Evolutionary conservation across 2,888 invertebrate genomes (phyloP).

Genomic region (Beris morrisii): DNA sequence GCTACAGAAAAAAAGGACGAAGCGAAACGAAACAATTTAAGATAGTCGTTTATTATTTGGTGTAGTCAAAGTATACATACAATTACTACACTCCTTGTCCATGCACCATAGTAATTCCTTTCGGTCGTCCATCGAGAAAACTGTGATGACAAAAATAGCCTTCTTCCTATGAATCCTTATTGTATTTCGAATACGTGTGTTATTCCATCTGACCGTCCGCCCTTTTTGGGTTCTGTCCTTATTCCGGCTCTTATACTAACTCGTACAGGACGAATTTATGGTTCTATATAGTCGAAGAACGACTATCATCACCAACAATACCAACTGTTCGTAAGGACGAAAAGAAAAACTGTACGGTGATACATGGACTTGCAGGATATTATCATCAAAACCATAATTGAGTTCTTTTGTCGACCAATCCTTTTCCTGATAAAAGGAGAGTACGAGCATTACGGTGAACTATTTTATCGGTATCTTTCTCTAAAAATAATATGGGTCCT

Average conservation of each 20-base stretch:
- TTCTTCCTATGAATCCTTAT: too few relatives aligned
- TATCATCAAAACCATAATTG: slow-evolving; percentile 10
- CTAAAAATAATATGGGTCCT: background rate
- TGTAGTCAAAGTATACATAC: too few relatives aligned
- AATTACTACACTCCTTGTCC: too few relatives aligned
- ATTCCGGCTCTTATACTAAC: background rate
- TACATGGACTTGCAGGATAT: background rate
- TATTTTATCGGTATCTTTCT: slow-evolving; percentile 1
- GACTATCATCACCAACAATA: background rate
- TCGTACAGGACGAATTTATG: background rate
- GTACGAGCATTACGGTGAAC: background rate
- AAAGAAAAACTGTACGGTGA: background rate
- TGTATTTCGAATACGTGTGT: too few relatives aligned
- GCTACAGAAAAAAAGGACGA: too few relatives aligned
- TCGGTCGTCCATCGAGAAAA: too few relatives aligned
- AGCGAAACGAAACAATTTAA: too few relatives aligned
- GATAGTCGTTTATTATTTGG: too few relatives aligned
- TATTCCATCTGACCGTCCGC: too few relatives aligned
- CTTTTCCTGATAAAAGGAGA: background rate
- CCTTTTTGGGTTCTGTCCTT: background rate
- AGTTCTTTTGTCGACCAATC: slow-evolving; percentile 18
- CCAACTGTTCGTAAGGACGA: background rate
- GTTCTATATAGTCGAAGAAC: background rate
- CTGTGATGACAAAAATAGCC: too few relatives aligned
- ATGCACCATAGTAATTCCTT: too few relatives aligned